Percentiles rank a stretch among this genome's conserved stretches.
Evolutionary conservation across 2,888 invertebrate species (phyloP).

Genomic region (Alentia gelatinosa): DNA sequence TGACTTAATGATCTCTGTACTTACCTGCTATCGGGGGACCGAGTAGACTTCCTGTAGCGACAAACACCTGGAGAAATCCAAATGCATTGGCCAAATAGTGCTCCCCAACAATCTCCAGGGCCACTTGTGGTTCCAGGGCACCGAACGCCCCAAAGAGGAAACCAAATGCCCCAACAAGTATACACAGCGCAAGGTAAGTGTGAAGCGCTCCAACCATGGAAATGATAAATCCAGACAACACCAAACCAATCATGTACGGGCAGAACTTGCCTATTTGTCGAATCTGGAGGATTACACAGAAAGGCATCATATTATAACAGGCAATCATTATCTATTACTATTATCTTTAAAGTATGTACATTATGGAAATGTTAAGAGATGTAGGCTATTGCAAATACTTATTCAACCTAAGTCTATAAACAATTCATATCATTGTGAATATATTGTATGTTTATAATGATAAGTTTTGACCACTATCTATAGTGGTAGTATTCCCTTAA

Average conservation of each 20-base stretch:
- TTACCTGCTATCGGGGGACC: constrained; percentile 20
- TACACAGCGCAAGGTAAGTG: background rate
- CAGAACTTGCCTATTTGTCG: background rate
- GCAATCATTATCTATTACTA: too few species aligned
- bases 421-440: too few species aligned
- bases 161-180: background rate
- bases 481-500: too few species aligned
- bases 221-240: background rate
- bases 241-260: background rate
- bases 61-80: constrained; percentile 11
- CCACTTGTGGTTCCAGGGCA: background rate
- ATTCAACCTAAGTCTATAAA: too few species aligned
- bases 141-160: background rate
- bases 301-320: too few species aligned
- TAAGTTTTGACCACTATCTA: too few species aligned
- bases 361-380: too few species aligned
- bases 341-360: too few species aligned
- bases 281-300: too few species aligned
- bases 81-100: background rate
- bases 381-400: too few species aligned
- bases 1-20: too few species aligned
- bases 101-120: background rate
- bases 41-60: background rate
- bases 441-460: too few species aligned
- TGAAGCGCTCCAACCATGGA: background rate